A percentile compares a stretch with the other conserved stretches of the same genome.
Evolutionary conservation across 2,888 invertebrate genomes (phyloP).

Genomic region (Celastrina argiolus): DNA sequence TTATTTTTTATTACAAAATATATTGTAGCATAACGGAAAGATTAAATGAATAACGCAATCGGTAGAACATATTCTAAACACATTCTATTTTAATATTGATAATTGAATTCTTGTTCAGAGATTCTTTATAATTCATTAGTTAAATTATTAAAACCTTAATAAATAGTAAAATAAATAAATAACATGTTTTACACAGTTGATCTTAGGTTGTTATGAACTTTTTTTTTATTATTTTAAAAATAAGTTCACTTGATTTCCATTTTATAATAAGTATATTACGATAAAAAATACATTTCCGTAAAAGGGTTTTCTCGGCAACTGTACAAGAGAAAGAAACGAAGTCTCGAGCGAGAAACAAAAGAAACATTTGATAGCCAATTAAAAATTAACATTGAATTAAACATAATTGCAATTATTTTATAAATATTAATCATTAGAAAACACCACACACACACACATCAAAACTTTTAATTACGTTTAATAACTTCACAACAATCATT

Average conservation of each 20-base stretch:
- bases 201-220: not conserved
- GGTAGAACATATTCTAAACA: not conserved
- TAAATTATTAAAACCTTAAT: not conserved
- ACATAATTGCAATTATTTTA: constrained; percentile 5
- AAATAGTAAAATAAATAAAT: not conserved
- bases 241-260: not conserved
- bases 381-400: not conserved
- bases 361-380: not conserved
- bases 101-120: not conserved
- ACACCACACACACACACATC: not conserved
- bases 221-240: not conserved
- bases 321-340: not conserved
- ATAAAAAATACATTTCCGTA: not conserved
- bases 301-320: not conserved
- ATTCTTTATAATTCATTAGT: not conserved
- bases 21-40: not conserved
- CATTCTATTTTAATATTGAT: not conserved
- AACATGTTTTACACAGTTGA: not conserved
- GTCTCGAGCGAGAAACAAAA: not conserved
- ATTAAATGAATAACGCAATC: not conserved
- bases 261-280: not conserved
- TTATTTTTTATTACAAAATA: not conserved
- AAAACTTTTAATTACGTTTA: not conserved
- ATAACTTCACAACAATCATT: not conserved
- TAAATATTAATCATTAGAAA: constrained; percentile 1